phyloP scores from a whole-genome alignment of 2,888 invertebrate species.

The Cheilosia vulpina region DNA sequence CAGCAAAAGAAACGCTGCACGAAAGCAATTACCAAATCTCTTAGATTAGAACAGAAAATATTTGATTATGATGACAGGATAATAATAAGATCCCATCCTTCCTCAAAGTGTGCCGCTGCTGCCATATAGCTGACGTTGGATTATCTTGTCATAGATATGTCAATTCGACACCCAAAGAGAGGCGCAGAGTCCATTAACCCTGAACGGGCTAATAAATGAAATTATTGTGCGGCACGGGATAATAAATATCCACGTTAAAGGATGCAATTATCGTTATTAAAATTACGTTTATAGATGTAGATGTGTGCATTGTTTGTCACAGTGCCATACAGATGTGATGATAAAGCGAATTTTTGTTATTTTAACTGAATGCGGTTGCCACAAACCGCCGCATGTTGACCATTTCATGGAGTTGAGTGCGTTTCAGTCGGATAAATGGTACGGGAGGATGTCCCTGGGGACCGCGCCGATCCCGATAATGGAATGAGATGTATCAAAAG shows the following conservation, averaged over 20 bases:
- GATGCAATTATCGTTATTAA: conserved; percentile 44
- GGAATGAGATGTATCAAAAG: no score
- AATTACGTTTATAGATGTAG: neutral
- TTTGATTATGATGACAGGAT: conserved; percentile 73
- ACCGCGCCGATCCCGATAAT: neutral
- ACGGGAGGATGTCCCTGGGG: neutral
- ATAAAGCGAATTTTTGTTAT: neutral
- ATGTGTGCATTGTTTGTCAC: neutral
- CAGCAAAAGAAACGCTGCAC: conserved; percentile 48
- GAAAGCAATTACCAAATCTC: conserved; percentile 72
- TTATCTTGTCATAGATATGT: conserved; percentile 69
- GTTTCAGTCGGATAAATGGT: neutral
- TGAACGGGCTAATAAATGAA: conserved; percentile 11
- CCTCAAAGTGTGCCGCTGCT: conserved; percentile 10
- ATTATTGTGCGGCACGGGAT: conserved; percentile 4
- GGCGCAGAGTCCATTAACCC: conserved; percentile 44
- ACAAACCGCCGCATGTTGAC: neutral
- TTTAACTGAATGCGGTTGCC: conserved; percentile 15
- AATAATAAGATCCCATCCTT: conserved; percentile 68
- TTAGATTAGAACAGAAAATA: conserved; percentile 63
- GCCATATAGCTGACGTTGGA: conserved; percentile 56
- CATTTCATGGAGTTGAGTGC: conserved; percentile 3
- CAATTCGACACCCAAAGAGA: conserved; percentile 19
- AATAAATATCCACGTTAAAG: conserved; percentile 25
- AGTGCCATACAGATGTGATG: neutral